Percentiles rank a stretch among this genome's conserved stretches.
Conservation (phyloP, 2,113 vertebrate species). For the Eidolon helvum region DNA sequence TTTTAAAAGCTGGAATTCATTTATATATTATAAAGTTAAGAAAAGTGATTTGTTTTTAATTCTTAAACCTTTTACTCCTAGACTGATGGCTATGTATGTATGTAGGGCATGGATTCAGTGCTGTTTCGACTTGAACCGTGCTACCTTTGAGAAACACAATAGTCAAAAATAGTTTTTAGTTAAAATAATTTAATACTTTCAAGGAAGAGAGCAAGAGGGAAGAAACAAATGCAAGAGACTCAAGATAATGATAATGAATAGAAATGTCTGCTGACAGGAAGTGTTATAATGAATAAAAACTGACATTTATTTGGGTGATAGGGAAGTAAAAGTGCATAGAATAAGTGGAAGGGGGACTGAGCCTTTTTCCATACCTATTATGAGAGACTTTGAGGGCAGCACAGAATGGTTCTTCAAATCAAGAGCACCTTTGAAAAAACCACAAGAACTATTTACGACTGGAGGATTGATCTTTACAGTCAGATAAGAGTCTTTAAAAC, state of each 20-base stretch:
- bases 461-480: slow-evolving; percentile 4
- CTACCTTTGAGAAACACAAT: background rate
- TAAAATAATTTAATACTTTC: slow-evolving; percentile 30
- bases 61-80: background rate
- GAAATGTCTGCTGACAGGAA: background rate
- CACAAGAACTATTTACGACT: background rate
- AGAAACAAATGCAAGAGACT: background rate
- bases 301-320: background rate
- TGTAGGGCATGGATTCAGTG: background rate
- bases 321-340: background rate
- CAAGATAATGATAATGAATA: background rate
- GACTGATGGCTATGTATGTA: background rate
- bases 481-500: background rate
- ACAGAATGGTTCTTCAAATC: background rate
- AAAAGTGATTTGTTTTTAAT: slow-evolving; percentile 22
- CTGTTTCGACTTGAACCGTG: background rate
- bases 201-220: background rate
- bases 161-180: background rate
- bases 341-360: background rate
- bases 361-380: background rate
- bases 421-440: slow-evolving; percentile 33
- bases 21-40: background rate
- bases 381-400: background rate
- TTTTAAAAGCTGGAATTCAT: slow-evolving; percentile 21
- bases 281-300: background rate